Base-by-base conservation (phyloP, 2,888 invertebrate genomes). In the Itoplectis maculator region DNA sequence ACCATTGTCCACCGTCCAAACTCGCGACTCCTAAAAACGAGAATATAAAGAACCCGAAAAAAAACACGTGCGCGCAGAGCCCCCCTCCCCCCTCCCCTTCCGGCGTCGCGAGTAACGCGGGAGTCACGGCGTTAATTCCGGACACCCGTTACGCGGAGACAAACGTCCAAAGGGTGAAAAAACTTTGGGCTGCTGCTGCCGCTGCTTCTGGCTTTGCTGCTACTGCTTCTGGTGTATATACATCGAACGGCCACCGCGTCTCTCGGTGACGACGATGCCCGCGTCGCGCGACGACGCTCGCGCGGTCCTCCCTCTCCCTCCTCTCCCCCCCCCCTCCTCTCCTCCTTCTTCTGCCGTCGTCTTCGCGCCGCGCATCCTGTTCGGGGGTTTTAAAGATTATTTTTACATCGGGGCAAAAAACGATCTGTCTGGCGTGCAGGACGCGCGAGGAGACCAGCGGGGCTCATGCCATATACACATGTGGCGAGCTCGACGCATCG, bases 301-400 rank as follows among this genome's bases (percentile, higher is more conserved):
- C 75, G 83, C 84, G 85, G 75, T 81, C 73, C 6, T 61, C 45
- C 70, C 40, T 42, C 47, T 23, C 61, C 47, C 75, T 63, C 68
- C 47, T 59, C 79, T 74, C 70, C 74, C 80, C 51, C 74, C 69
- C 73, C 81, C 70, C 75, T 68, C 81, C 47, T 5, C 40, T 76
- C 47, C 54, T 56, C 13, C 68, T 49, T 40, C 49, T 59, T 42
- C 20, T 45, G 42, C 73, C 82, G 69, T 68, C 86, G 81, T 77
- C 82, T 80, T 37, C 82, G 20, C 82, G 81, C 84, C 63, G 88
- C 91, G 92, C 92, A 92, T 92, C 92, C 92, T 92, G 92, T 92
- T 92, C 90, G 92, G 92, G 82, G 92, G 91, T 92, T 92, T 92
- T 92, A 92, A 91, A 92, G 92, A 92, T 92, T 92, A 92, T 92